A percentile compares a stretch with the other conserved stretches of the same genome.
These are phyloP conservation scores for Drosophila bocki DNA, from an alignment of 1,140 invertebrate genomes.

Conservation along the genomic window DNA sequence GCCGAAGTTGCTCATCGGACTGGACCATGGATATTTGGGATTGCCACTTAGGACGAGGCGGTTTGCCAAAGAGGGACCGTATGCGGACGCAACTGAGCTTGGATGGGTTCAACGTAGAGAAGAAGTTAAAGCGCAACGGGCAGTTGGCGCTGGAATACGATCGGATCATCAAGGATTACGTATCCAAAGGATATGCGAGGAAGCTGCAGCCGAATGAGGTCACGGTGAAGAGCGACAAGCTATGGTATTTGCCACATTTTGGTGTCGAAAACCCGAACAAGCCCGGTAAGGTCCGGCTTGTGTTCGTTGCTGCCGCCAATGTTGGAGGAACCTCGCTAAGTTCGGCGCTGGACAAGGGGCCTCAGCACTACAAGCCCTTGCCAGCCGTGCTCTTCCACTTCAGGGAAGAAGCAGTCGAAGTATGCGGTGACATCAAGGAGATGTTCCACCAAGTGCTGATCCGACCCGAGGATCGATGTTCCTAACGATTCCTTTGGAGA, in stretches of 20 bases:
- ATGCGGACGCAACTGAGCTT: no score
- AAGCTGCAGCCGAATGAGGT: no score
- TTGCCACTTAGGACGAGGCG: no score
- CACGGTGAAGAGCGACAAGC: no score
- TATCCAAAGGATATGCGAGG: no score
- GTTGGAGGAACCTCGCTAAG: neutral
- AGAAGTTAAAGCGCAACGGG: no score
- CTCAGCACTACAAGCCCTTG: slow-evolving; percentile 23
- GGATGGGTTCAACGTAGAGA: no score
- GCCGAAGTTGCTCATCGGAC: slow-evolving; percentile 5
- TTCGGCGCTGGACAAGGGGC: neutral
- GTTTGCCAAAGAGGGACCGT: no score
- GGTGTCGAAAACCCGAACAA: neutral
- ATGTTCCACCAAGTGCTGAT: neutral
- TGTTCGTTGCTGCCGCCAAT: no score
- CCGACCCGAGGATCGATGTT: neutral
- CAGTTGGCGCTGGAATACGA: no score
- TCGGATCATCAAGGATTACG: no score
- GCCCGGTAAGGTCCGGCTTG: neutral
- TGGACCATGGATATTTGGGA: neutral
- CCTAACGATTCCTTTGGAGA: neutral
- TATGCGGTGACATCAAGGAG: neutral
- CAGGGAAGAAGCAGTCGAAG: neutral
- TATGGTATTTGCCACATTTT: neutral
- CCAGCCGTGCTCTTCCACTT: slow-evolving; percentile 1